Base-by-base conservation (phyloP, 2,888 invertebrate species). In the Uloborus plumipes region DNA sequence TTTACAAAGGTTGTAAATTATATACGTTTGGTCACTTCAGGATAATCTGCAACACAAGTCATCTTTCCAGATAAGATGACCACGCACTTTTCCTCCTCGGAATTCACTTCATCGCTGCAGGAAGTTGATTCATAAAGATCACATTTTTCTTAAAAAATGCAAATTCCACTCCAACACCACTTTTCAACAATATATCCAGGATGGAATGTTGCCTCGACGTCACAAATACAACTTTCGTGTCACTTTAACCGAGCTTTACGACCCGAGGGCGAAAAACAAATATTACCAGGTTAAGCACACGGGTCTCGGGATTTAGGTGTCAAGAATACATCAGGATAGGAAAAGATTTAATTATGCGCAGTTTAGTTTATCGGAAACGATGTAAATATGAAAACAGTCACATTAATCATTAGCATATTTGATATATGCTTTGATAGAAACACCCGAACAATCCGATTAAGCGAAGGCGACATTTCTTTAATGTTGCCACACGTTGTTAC, bases 191-290 rank as follows among this genome's bases (percentile, higher is more conserved):
- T 67, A 83, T 65, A 67, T 62, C 59, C 51, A 83, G 47, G 72
- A 69, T 77, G 83, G 83, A 83, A 83, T 83, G 83, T 76, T 67
- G 77, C 62, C 69, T 58, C 77, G 61, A 76, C 83, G 76, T 83
- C 77, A 77, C 67, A 72, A 62, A 69, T 67, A 83, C 77, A 77
- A 76, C 83, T 77, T 77, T 77, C 83, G 83, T 83, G 83, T 83
- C 83, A 83, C 76, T 76, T 77, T 39, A 39, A 39, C 71, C 65
- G 69, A 73, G 77, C 72, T 77, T 77, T 77, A 83, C 77, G 73
- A 83, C 83, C 83, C 22, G 62, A 73, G 83, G 83, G 83, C 83
- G 72, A 77, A 83, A 82, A 83, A 76, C 76, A 81, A 81, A 81
- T 81, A 75, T 81, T 70, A 64, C 62, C 61, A 61, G 53, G 79